Conservation (phyloP, 1,140 invertebrate species). For the Ceratina australensis region DNA sequence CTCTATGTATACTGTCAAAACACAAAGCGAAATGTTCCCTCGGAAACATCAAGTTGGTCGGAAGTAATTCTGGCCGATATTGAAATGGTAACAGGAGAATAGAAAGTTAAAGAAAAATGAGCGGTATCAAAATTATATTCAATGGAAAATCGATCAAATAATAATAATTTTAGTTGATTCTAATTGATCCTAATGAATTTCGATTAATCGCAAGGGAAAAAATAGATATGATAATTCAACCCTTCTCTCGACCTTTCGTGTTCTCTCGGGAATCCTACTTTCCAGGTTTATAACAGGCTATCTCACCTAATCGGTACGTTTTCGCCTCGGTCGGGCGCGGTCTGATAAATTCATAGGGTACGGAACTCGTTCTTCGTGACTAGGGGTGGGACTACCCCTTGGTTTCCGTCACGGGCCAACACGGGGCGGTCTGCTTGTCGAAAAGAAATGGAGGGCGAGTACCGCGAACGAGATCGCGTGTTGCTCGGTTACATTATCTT, state of each 20-base stretch:
- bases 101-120: no score
- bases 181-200: neutral
- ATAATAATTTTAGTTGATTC: no score
- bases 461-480: neutral
- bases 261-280: conserved; percentile 27
- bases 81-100: no score
- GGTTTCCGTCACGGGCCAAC: conserved; percentile 2
- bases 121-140: no score
- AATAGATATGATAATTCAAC: conserved; percentile 20
- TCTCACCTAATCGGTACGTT: conserved; percentile 13
- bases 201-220: conserved; percentile 11
- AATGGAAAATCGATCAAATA: no score
- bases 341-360: conserved; percentile 39
- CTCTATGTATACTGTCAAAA: no score
- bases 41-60: no score
- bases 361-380: neutral
- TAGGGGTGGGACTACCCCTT: conserved; percentile 42
- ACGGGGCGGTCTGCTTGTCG: conserved; percentile 31
- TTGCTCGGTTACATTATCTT: neutral
- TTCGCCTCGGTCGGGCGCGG: conserved; percentile 6
- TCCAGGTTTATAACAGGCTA: conserved; percentile 1
- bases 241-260: neutral
- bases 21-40: no score
- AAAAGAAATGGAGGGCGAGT: conserved; percentile 40
- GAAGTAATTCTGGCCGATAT: no score